These are phyloP conservation scores for Gobio gobio DNA, from an alignment of 2,113 vertebrate species.

Conservation along the genomic window DNA sequence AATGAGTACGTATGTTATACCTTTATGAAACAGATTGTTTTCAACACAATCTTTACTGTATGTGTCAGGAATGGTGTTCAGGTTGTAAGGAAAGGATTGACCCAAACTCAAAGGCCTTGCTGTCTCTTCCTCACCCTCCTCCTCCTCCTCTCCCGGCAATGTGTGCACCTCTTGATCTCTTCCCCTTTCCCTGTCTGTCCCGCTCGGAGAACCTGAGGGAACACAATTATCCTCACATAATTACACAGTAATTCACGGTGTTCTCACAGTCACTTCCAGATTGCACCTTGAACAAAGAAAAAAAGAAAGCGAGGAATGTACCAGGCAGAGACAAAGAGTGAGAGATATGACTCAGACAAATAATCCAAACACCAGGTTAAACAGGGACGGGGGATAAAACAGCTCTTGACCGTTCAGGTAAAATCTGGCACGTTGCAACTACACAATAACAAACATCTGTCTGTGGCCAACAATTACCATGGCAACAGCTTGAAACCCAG, in stretches of 20 bases:
- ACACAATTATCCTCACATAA: conserved; percentile 4
- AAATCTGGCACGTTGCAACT: conserved; percentile 7
- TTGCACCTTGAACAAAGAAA: neutral
- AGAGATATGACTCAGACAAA: conserved; percentile 29
- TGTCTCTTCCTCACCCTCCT: conserved; percentile 82
- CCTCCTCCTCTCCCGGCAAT: conserved; percentile 52
- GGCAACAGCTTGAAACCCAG: conserved; percentile 49
- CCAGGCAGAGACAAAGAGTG: neutral
- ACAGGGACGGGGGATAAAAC: conserved; percentile 1
- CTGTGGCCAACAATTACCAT: conserved; percentile 37
- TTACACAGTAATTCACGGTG: neutral
- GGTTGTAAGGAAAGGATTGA: conserved; percentile 74
- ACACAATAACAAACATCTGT: conserved; percentile 29
- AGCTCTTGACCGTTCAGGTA: neutral
- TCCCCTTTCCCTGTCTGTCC: conserved; percentile 66
- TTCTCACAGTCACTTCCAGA: neutral
- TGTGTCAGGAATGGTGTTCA: conserved; percentile 67
- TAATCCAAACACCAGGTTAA: conserved; percentile 20
- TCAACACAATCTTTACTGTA: conserved; percentile 72
- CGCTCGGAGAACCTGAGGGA: conserved; percentile 44
- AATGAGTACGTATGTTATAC: conserved; percentile 68
- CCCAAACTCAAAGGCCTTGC: conserved; percentile 86
- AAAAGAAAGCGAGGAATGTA: neutral
- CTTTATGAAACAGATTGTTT: conserved; percentile 80
- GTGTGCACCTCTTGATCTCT: conserved; percentile 67